Evolutionary conservation across 2,888 invertebrate genomes (phyloP).

Genomic region (Agrypnus murinus): DNA sequence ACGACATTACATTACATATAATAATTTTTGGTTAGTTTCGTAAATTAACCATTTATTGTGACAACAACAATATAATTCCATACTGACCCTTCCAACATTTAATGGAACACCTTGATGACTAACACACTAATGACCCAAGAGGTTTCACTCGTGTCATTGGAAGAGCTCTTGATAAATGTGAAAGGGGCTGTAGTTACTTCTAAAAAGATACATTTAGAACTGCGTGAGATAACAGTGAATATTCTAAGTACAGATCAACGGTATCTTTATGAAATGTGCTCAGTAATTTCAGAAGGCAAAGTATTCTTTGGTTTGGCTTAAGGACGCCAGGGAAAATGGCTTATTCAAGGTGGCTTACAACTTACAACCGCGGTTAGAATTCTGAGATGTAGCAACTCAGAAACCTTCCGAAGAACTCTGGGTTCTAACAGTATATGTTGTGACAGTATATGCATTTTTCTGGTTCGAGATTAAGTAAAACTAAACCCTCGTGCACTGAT

Average conservation of each 20-base stretch:
- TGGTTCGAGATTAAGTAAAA: constrained; percentile 49
- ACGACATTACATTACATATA: too few relatives aligned
- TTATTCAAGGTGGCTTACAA: constrained; percentile 54
- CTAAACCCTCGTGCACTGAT: not conserved
- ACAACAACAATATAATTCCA: too few relatives aligned
- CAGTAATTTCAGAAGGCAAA: constrained; percentile 32
- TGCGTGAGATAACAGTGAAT: constrained; percentile 9
- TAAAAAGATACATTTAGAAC: constrained; percentile 5
- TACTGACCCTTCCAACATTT: too few relatives aligned
- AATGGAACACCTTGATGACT: constrained; percentile 49
- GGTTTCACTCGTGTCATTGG: constrained; percentile 55
- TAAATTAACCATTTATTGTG: too few relatives aligned
- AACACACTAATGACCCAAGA: constrained; percentile 54
- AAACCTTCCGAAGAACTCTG: constrained; percentile 40
- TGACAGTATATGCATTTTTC: constrained; percentile 50
- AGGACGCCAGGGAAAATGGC: constrained; percentile 42
- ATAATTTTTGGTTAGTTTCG: too few relatives aligned
- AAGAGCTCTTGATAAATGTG: constrained; percentile 52
- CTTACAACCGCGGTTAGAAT: constrained; percentile 52
- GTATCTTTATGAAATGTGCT: constrained; percentile 46
- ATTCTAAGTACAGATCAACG: constrained; percentile 54
- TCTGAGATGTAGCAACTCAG: constrained; percentile 47
- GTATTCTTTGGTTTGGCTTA: constrained; percentile 13
- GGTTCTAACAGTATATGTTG: constrained; percentile 41
- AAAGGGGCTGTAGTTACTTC: constrained; percentile 37